Conservation (phyloP, 2,888 invertebrate species). For the Prosapia bicincta region DNA sequence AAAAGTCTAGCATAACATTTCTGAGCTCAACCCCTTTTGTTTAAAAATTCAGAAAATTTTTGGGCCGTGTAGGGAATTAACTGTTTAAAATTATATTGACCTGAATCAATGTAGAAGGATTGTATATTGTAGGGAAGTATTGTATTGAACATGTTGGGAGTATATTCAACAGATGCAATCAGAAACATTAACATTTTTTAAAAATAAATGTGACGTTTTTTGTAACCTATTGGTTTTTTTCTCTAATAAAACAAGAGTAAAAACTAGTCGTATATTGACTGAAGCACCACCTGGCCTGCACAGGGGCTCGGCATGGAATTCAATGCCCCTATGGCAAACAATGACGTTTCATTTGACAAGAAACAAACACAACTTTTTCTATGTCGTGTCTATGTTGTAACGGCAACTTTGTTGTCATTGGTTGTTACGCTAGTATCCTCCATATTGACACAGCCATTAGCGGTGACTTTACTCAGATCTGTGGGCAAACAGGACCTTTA, state of each 20-base stretch:
- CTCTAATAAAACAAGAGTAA: not conserved
- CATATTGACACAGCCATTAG: constrained; percentile 20
- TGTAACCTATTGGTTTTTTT: not conserved
- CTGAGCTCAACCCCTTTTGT: no score
- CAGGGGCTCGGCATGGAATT: constrained; percentile 5
- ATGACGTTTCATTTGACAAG: constrained; percentile 21
- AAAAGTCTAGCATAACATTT: no score
- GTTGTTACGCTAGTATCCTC: constrained; percentile 23
- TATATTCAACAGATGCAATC: no score
- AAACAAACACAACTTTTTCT: constrained; percentile 23
- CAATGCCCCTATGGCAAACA: constrained; percentile 20
- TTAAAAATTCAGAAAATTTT: no score
- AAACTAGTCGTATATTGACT: no score
- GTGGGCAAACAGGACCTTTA: not conserved
- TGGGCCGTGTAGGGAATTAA: no score
- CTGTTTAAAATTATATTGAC: no score
- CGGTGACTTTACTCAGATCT: constrained; percentile 12
- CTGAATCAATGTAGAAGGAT: no score
- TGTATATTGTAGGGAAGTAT: no score
- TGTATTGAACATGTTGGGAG: no score
- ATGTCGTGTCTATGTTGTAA: not conserved
- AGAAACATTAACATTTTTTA: no score
- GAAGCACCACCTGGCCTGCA: constrained; percentile 6
- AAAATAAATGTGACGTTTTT: not conserved
- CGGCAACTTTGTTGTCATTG: constrained; percentile 10